Evolutionary conservation across 64 coral and sea anemone species (phyloP).

Genomic region (Dendrophyllia cribrosa): DNA sequence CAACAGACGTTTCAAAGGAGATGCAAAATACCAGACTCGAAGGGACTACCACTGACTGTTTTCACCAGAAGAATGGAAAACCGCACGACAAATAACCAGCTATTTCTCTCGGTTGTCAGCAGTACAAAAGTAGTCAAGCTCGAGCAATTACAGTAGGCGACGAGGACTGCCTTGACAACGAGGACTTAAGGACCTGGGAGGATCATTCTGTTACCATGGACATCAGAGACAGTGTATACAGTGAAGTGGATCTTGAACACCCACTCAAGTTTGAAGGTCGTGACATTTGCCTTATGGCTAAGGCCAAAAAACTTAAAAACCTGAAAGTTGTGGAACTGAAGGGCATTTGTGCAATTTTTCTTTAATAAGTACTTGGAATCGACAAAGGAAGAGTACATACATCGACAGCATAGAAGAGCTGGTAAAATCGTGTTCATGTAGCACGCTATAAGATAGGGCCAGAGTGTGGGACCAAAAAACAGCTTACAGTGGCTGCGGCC

Average conservation of each 20-base stretch:
- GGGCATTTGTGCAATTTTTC: background rate
- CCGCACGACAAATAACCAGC: conserved; percentile 21
- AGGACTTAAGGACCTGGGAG: conserved; percentile 37
- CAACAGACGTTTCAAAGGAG: conserved; percentile 18
- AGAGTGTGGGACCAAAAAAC: too few relatives aligned
- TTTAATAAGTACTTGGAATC: background rate
- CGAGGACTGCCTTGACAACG: background rate
- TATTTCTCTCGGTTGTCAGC: conserved; percentile 57
- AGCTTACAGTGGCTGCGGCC: too few relatives aligned
- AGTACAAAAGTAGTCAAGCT: background rate
- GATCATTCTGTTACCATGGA: background rate
- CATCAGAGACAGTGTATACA: background rate
- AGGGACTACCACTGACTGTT: conserved; percentile 7
- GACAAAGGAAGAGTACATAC: background rate
- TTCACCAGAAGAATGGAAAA: conserved; percentile 54
- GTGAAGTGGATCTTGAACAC: conserved; percentile 27
- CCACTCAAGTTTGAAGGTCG: conserved; percentile 10
- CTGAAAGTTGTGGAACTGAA: conserved; percentile 47
- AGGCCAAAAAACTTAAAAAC: background rate
- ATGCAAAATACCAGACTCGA: conserved; percentile 18
- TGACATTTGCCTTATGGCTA: conserved; percentile 28
- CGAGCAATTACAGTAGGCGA: background rate
- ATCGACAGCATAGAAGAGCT: conserved; percentile 15
- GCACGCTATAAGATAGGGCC: background rate
- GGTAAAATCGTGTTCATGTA: conserved; percentile 39